Evolutionary conservation across 2,888 invertebrate genomes (phyloP).

Genomic region (Prosapia bicincta): DNA sequence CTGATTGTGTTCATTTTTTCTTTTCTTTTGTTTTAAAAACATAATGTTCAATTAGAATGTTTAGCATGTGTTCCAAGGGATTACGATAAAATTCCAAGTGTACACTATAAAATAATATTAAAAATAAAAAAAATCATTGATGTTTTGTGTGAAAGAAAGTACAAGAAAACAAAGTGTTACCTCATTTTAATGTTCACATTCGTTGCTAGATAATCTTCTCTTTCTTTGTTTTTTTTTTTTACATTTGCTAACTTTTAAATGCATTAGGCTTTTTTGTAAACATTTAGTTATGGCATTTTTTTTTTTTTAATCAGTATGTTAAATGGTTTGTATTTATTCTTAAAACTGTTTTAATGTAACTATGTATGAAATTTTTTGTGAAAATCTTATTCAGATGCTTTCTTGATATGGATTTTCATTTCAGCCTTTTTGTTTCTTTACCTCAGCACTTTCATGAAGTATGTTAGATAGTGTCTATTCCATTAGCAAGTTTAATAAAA

Average conservation of each 20-base stretch:
- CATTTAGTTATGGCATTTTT: not conserved
- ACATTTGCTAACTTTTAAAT: not conserved
- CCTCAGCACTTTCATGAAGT: constrained; percentile 28
- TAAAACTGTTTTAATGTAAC: not conserved
- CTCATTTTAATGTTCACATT: not conserved
- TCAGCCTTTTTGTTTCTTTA: not conserved
- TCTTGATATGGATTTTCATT: not conserved
- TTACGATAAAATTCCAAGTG: not conserved
- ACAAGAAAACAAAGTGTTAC: constrained; percentile 1
- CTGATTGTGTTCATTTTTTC: not conserved
- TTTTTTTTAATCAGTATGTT: not conserved
- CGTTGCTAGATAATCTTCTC: not conserved
- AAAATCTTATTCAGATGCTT: not conserved
- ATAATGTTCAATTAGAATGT: not conserved
- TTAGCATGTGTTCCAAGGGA: not conserved
- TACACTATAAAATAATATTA: not conserved
- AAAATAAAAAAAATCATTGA: not conserved
- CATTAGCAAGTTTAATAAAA: constrained; percentile 35
- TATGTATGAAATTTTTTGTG: not conserved
- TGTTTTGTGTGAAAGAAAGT: not conserved
- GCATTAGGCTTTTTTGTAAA: not conserved
- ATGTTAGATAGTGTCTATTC: constrained; percentile 30
- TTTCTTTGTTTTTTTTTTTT: not conserved
- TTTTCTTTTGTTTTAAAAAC: not conserved
- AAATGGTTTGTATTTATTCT: not conserved